phyloP scores from a whole-genome alignment of 2,888 invertebrate species.

The Gerris lacustris region DNA sequence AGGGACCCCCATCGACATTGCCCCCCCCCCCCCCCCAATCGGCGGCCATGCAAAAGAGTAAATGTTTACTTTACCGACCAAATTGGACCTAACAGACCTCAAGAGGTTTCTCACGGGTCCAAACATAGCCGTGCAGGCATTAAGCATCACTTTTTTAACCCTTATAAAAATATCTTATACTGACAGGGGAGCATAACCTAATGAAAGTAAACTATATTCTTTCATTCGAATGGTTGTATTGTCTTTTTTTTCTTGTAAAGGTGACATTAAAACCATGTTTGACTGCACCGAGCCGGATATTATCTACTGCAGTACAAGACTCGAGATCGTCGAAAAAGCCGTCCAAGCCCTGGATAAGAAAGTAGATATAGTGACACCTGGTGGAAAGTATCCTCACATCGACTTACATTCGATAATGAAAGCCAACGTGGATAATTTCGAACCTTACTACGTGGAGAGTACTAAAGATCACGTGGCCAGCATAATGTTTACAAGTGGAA shows the following conservation, averaged over 20 bases:
- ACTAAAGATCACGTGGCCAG: background rate
- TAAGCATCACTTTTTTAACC: too few species aligned
- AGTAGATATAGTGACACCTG: background rate
- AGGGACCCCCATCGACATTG: too few species aligned
- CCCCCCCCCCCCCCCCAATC: too few species aligned
- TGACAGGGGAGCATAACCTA: too few species aligned
- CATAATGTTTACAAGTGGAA: slow-evolving; percentile 19
- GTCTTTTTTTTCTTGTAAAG: background rate
- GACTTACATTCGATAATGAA: background rate
- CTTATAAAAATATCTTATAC: too few species aligned
- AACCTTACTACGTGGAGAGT: too few species aligned
- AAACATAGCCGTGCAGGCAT: too few species aligned
- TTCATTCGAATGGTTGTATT: background rate
- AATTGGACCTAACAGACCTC: too few species aligned
- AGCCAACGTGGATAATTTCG: background rate
- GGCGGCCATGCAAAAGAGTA: too few species aligned
- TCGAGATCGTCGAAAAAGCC: background rate
- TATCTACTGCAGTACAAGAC: background rate
- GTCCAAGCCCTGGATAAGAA: background rate
- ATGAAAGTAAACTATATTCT: too few species aligned
- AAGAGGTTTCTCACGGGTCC: too few species aligned
- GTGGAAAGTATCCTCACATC: slow-evolving; percentile 1
- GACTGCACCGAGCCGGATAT: background rate
- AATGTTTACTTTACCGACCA: too few species aligned
- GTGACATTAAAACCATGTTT: slow-evolving; percentile 1